Conservation (phyloP, 2,113 vertebrate genomes). For the Ophthalmolycus amberensis region DNA sequence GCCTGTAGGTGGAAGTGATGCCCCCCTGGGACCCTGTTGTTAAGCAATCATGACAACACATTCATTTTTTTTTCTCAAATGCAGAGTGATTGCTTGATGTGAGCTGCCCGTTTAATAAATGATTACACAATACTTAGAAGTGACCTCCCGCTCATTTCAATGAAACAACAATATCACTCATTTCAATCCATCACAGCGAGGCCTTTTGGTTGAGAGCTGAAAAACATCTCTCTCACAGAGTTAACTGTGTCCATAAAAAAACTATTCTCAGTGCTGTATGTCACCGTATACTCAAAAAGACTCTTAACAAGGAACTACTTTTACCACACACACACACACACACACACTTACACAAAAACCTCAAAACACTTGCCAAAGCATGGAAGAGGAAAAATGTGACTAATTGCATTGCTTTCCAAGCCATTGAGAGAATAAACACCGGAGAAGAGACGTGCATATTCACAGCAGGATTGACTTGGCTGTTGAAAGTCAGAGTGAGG, state of each 20-base stretch:
- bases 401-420: constrained; percentile 81
- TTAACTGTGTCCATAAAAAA: too few species aligned
- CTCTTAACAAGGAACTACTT: neutral
- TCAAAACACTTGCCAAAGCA: constrained; percentile 75
- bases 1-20: too few species aligned
- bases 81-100: too few species aligned
- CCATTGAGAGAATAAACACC: constrained; percentile 80
- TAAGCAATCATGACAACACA: too few species aligned
- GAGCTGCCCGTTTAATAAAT: too few species aligned
- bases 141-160: neutral
- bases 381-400: constrained; percentile 72
- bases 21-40: too few species aligned
- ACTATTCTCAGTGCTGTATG: neutral
- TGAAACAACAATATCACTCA: neutral
- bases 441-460: constrained; percentile 80
- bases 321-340: constrained; percentile 2
- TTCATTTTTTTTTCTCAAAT: too few species aligned
- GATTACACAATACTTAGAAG: too few species aligned
- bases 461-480: constrained; percentile 72
- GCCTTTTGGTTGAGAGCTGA: too few species aligned
- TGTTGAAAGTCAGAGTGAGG: constrained; percentile 63
- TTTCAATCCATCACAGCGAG: neutral
- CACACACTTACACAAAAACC: constrained; percentile 18
- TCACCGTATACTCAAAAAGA: neutral
- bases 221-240: too few species aligned